Base-by-base conservation (phyloP, 2,797 vertebrate genomes). In the Todus mexicanus region DNA sequence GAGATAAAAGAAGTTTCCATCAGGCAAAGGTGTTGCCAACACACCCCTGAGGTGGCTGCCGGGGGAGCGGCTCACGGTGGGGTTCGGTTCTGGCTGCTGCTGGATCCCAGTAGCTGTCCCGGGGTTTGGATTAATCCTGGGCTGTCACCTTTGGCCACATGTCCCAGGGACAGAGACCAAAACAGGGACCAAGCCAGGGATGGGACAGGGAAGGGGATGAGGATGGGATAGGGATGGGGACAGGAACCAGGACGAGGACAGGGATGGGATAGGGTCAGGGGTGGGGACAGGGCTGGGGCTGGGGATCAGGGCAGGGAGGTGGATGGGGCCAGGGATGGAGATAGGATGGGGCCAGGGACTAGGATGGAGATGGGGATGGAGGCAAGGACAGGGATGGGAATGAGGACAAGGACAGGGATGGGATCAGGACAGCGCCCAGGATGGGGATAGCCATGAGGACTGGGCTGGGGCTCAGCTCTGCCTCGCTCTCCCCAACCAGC, bases 71-170 rank as follows among this genome's bases (percentile, higher is more conserved):
- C 51, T 72, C 19, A 1, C 2, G 61, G 59, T 31, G 17, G 20
- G 15, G 9, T 16, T 5, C 48, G 38, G n/a, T 26, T n/a, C 43
- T 43, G 56, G 35, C 29, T n/a, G 40, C 40, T 7, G 2, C 40
- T 1, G 1, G 68, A 12, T 25, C 37, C 17, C 25, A 2, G 13
- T 43, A 29, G 15, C 54, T 3, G 2, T 7, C 65, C n/a, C 2
- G 2, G 47, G 12, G 51, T 11, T 27, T 2, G 16, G 23, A 4
- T 26, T 25, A 15, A 38, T 29, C 35, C 70, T 7, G 29, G 53
- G 35, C 26, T 83, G 64, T 17, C 88, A 19, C 33, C 0, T 1
- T 7, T 0, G 3, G 22, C 47, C 45, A 2, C 2, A 4, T 38
- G 35, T 7, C 60, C 54, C 8, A 8, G 73, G 57, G 4, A 47